These are phyloP conservation scores for Polymixis lichenea DNA, from an alignment of 2,888 invertebrate species.

Conservation along the genomic window DNA sequence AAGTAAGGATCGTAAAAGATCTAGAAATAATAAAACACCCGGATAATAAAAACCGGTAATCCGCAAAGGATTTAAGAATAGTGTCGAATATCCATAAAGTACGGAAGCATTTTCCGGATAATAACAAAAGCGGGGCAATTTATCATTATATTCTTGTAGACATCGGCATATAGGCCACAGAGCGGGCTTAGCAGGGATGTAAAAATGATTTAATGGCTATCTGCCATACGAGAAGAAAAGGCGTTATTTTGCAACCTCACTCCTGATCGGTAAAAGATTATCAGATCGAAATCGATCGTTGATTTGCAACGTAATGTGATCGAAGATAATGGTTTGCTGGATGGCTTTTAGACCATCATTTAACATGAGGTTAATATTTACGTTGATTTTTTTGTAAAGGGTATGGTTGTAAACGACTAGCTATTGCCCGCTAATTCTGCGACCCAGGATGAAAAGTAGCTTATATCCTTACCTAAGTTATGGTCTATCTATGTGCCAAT, in stretches of 20 bases:
- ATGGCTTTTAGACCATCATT: slow-evolving; percentile 12
- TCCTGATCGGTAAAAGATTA: slow-evolving; percentile 56
- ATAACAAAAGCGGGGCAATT: slow-evolving; percentile 62
- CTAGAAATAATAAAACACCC: slow-evolving; percentile 2
- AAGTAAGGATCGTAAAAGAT: background rate
- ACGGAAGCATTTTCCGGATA: slow-evolving; percentile 43
- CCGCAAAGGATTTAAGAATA: slow-evolving; percentile 46
- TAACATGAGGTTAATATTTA: background rate
- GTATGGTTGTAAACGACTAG: background rate
- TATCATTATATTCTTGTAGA: slow-evolving; percentile 66
- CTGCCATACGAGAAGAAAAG: slow-evolving; percentile 48
- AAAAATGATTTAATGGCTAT: slow-evolving; percentile 67
- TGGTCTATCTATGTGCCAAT: too few relatives aligned
- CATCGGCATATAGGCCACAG: slow-evolving; percentile 59
- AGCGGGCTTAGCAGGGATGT: slow-evolving; percentile 62
- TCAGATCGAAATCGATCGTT: slow-evolving; percentile 29
- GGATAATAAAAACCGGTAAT: slow-evolving; percentile 41
- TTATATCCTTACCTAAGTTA: too few relatives aligned
- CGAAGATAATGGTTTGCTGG: background rate
- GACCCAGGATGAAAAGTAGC: too few relatives aligned
- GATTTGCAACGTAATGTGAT: slow-evolving; percentile 11
- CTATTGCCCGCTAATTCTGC: too few relatives aligned
- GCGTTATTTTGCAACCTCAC: slow-evolving; percentile 62
- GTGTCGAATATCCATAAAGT: slow-evolving; percentile 57
- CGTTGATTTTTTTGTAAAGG: background rate